Conservation (phyloP, 2,113 vertebrate species). For the Dicentrarchus labrax region DNA sequence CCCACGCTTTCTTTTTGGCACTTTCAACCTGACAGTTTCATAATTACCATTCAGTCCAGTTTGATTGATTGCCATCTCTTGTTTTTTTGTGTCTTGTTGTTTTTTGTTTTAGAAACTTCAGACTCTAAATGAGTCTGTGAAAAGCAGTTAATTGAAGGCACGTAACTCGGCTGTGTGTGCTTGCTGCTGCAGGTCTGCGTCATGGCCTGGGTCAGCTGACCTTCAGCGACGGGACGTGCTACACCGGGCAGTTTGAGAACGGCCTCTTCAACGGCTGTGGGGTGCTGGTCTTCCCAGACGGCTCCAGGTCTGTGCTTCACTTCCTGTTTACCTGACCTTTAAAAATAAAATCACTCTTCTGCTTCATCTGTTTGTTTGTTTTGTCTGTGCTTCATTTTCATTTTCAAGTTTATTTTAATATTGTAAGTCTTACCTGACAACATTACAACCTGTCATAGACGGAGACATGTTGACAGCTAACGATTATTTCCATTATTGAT, state of each 20-base stretch:
- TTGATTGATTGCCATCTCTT: too few species aligned
- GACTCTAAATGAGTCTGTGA: neutral
- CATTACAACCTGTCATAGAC: neutral
- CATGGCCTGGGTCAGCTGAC: constrained; percentile 95
- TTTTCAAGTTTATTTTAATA: neutral
- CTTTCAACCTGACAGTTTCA: too few species aligned
- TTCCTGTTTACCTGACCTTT: neutral
- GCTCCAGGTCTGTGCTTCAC: constrained; percentile 87
- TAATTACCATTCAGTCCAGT: too few species aligned
- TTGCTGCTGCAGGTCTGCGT: constrained; percentile 87
- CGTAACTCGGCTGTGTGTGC: neutral
- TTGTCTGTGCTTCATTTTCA: neutral
- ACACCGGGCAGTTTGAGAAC: constrained; percentile 96
- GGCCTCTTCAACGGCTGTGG: constrained; percentile 97
- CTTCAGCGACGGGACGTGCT: constrained; percentile 93
- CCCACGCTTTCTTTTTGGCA: too few species aligned
- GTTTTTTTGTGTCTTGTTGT: too few species aligned
- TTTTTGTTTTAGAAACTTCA: neutral
- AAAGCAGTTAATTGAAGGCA: neutral
- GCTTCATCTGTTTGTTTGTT: neutral
- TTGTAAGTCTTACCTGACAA: neutral
- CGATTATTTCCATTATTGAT: too few species aligned
- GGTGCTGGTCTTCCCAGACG: constrained; percentile 92
- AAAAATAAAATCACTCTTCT: neutral
- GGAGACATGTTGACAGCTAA: neutral